Evolutionary conservation across 2,888 invertebrate species (phyloP).

Genomic region (Heliconius ethilla): DNA sequence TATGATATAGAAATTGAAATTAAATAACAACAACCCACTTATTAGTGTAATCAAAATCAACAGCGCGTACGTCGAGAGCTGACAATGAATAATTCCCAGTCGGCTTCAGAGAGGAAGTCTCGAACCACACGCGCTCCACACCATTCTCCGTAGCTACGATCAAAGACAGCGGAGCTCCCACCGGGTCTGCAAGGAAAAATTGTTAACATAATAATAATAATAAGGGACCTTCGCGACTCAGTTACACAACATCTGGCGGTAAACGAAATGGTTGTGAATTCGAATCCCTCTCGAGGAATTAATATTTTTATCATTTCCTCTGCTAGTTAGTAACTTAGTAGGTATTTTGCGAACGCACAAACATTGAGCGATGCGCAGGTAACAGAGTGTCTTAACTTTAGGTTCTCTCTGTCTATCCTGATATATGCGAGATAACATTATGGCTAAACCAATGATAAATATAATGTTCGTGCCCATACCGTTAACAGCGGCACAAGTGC

Average conservation of each 20-base stretch:
- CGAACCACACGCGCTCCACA: conserved; percentile 81
- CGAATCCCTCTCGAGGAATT: no score
- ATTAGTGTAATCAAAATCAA: conserved; percentile 69
- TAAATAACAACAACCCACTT: conserved; percentile 51
- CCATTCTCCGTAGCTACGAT: conserved; percentile 86
- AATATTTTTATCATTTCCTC: no score
- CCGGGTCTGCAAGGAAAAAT: conserved; percentile 79
- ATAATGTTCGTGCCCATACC: conserved; percentile 69
- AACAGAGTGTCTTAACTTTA: background rate
- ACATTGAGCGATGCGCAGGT: no score
- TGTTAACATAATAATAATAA: no score
- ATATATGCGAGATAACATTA: background rate
- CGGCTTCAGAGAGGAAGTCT: conserved; percentile 56
- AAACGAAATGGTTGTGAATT: no score
- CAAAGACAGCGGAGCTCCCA: conserved; percentile 83
- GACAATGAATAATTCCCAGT: conserved; percentile 51
- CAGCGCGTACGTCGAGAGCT: conserved; percentile 70
- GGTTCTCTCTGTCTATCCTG: background rate
- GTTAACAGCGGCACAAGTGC: conserved; percentile 86
- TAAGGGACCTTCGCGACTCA: no score
- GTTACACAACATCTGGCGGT: no score
- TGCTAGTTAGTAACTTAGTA: no score
- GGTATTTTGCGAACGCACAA: no score
- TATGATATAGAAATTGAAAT: background rate
- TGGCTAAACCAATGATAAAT: background rate